Base-by-base conservation (phyloP, 2,113 vertebrate genomes). In the Paedocypris sp. region DNA sequence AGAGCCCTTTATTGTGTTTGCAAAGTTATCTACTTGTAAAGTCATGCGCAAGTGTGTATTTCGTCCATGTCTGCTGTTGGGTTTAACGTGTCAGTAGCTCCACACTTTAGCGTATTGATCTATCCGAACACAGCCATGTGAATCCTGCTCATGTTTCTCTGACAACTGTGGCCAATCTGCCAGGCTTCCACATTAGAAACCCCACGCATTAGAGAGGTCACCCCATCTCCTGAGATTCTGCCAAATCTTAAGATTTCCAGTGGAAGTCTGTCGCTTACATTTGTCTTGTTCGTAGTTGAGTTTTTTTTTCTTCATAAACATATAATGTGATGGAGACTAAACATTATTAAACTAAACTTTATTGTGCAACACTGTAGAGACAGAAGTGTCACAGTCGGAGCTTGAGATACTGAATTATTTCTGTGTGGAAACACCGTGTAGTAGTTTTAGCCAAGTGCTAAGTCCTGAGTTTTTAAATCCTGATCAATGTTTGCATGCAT, bases 101-200 rank as follows among this genome's bases (percentile, higher is more conserved):
- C 64, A 61, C 58, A 60, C 57, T 62, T 68, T 58, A 65, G 66
- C 25, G 48, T 68, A 72, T 72, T 59, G 70, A 72, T 72, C 66
- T 15, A 16, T 66, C 51, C 36, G 10, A n/a, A 59, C 8, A 6
- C 47, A 61, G 39, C 47, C 66, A 65, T 72, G 70, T 68, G 70
- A 72, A 72, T 53, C 68, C 68, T 29, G 33, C 66, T 72, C 66
- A 38, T 65, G 58, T 72, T 72, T 68, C 70, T 63, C 25, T 45
- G 51, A 68, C 70, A 70, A 70, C 68, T 70, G 68, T 70, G 68
- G 63, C 68, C 68, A 72, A 72, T 72, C 70, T 72, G 70, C 70
- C 66, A 38, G 53, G 58, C 62, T 62, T 66, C 62, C 33, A 57
- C 57, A 58, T 65, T 72, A 68, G 66, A 72, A 64, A 68, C 57